Base-by-base conservation (phyloP, 2,797 vertebrate species). In the Diceros bicornis region DNA sequence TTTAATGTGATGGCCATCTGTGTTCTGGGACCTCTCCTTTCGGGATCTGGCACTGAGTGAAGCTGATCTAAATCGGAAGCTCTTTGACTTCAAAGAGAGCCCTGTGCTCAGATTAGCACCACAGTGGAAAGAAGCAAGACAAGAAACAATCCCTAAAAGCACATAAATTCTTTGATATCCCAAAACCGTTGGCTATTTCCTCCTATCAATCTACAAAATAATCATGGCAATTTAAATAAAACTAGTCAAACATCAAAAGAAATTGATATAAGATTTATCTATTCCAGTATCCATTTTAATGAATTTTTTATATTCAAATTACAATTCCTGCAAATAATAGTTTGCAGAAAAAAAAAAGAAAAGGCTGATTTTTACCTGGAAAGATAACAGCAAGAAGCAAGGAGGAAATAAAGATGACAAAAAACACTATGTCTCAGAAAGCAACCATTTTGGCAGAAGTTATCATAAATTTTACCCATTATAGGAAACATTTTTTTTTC, bases 51-150 rank as follows among this genome's bases (percentile, higher is more conserved):
- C 78, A 82, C 52, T 72, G 44, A 83, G 79, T 32, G 59, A 83
- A 68, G 29, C 41, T 69, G 89, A 89, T 94, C 64, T 94, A 92
- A 96, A 89, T 96, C 82, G 93, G 78, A 97, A 86, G 34, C n/a
- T 84, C 41, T 89, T 59, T 92, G 32, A 97, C 75, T 97, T 97
- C 88, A 93, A 87, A 97, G 88, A 72, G 16, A 69, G 10, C 29
- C 47, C 50, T 64, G 37, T 92, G 32, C 37, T 93, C 7, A 20
- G 37, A 75, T 89, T 94, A 85, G 41, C 34, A 86, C 81, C 79
- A 85, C 47, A 72, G 27, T 18, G 11, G 74, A 96, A 96, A 89
- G 27, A n/a, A 94, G 34, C 4, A 62, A 92, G 84, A 81, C 52
- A 91, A 93, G 91, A 95, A 94, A 91, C 72, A 87, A 66, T 62